Base-by-base conservation (phyloP, 2,113 vertebrate species). In the Ardeotis arabs region DNA sequence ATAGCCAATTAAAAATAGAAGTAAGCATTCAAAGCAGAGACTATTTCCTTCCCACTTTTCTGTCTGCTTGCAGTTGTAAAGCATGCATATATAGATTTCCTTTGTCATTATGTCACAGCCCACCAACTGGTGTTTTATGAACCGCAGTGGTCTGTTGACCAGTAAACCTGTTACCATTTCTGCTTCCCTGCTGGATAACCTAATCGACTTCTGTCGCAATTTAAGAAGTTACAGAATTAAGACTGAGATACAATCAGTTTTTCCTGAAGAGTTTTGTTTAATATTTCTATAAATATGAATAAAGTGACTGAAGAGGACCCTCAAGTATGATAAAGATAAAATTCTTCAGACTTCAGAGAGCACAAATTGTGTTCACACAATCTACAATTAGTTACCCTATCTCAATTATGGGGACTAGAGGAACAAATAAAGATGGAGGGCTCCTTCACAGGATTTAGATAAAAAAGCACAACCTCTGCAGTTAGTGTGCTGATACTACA, bases 1-100 rank as follows among this genome's bases (percentile, higher is more conserved):
- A 84, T 9, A 93, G 49, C 62, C n/a, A 91, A 89, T 91, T 94
- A 93, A 89, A 95, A 95, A 37, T 12, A 94, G 75, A 92, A 92
- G 76, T 82, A 89, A 72, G 56, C 28, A 84, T 55, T 85, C n/a
- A 55, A 81, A 91, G n/a, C 70, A 70, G 44, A 89, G 13, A 31
- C 77, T 44, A 63, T 84, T 93, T 90, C 44, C 73, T 81, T 93
- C 64, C 20, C 41, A 41, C 59, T 81, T 75, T 84, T 75, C 59
- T 84, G 37, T 59, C 76, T 59, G 47, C 56, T 47, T 87, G 86
- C 44, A 85, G 49, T 64, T 53, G 35, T 60, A 68, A 72, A 90
- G 63, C 33, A 70, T 0, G 1, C 49, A 68, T 81, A 81, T 47
- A 70, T 6, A 75, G 37, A 67, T 85, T 90, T 89, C 39, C 60